These are phyloP conservation scores for Scolopax rusticola DNA, from an alignment of 2,797 vertebrate genomes.

Conservation along the genomic window DNA sequence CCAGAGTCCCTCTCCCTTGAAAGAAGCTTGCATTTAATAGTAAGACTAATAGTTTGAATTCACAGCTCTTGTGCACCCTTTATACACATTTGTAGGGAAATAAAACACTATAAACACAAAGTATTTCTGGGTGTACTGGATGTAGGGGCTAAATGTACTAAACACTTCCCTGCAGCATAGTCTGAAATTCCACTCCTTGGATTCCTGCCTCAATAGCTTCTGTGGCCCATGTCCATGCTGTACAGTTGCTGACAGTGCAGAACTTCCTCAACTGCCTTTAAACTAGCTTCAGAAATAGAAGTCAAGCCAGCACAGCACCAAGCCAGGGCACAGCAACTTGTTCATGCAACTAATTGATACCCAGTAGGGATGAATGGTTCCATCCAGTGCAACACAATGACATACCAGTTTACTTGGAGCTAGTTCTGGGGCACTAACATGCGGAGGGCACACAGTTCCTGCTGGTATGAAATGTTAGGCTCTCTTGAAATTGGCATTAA, in stretches of 20 bases:
- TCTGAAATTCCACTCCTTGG: not conserved
- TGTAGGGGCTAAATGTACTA: not conserved
- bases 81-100: not conserved
- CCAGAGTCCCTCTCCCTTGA: not conserved
- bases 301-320: not conserved
- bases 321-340: not conserved
- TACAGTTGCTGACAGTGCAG: not conserved
- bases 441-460: not conserved
- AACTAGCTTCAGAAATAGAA: not conserved
- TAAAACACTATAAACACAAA: not conserved
- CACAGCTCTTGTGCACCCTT: not conserved
- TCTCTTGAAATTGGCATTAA: not conserved
- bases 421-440: not conserved
- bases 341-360: not conserved
- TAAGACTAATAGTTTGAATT: not conserved
- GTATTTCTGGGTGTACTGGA: not conserved
- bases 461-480: not conserved
- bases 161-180: not conserved
- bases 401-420: not conserved
- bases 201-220: not conserved
- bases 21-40: not conserved
- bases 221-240: fast-evolving
- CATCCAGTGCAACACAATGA: not conserved
- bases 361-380: not conserved
- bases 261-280: not conserved